Evolutionary conservation across 2,797 vertebrate species (phyloP).

Genomic region (Premnoplex brunnescens): DNA sequence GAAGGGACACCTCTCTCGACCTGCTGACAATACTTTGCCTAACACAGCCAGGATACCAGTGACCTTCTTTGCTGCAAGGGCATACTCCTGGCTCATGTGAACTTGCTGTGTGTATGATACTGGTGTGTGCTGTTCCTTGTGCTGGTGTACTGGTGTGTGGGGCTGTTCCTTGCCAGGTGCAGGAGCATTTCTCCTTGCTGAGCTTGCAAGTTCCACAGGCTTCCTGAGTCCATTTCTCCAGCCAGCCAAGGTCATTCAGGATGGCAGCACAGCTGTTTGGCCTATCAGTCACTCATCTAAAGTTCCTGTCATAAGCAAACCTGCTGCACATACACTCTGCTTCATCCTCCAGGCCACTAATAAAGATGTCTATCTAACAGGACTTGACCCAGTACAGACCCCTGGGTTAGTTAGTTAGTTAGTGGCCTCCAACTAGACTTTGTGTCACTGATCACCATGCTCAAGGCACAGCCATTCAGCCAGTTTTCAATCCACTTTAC

Average conservation of each 20-base stretch:
- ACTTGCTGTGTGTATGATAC: too few species aligned
- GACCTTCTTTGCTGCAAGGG: fast-evolving
- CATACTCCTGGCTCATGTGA: background rate
- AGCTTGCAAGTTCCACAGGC: background rate
- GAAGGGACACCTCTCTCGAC: background rate
- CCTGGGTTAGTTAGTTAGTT: background rate
- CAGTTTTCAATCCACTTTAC: background rate
- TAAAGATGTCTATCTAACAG: background rate
- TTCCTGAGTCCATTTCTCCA: background rate
- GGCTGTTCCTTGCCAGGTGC: background rate
- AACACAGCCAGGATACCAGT: background rate
- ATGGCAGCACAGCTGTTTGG: background rate
- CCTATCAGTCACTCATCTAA: background rate
- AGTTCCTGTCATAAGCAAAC: background rate
- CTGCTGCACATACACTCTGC: background rate
- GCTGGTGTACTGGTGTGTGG: too few species aligned
- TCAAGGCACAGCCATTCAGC: background rate
- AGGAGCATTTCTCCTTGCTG: background rate
- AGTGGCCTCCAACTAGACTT: background rate
- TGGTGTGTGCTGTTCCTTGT: background rate
- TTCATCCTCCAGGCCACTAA: background rate
- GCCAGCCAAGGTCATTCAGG: fast-evolving
- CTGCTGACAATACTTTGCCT: background rate
- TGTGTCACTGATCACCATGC: background rate
- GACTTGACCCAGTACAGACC: background rate